Evolutionary conservation across 2,888 invertebrate genomes (phyloP).

Genomic region (Campopleginae sp.): DNA sequence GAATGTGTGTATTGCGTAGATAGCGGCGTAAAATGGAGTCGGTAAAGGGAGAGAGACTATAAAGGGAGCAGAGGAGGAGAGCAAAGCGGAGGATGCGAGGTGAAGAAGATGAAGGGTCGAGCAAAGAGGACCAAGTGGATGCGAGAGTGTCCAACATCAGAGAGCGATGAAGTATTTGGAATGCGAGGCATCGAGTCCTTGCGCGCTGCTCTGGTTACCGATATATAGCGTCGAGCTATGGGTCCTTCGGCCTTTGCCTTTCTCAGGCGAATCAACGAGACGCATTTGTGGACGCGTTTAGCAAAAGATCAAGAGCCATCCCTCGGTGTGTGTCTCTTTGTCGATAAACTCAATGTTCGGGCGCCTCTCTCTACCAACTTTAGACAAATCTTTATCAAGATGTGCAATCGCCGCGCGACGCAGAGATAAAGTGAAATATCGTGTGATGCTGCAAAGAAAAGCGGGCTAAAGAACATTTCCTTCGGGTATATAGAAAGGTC

Average conservation of each 20-base stretch:
- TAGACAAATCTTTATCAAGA: not conserved
- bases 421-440: not conserved
- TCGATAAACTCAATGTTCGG: not conserved
- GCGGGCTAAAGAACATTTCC: not conserved
- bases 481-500: not conserved
- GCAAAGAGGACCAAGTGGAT: not conserved
- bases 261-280: conserved; percentile 40
- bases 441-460: not conserved
- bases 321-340: not conserved
- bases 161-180: conserved; percentile 46
- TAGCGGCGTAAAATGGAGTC: conserved; percentile 1
- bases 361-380: conserved; percentile 11
- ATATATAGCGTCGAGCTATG: not conserved
- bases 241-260: conserved; percentile 51
- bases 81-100: not conserved
- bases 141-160: conserved; percentile 29
- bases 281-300: conserved; percentile 25
- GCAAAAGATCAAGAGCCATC: not conserved
- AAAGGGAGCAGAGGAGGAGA: not conserved
- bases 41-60: conserved; percentile 2
- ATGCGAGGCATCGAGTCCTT: conserved; percentile 38
- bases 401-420: too few species aligned
- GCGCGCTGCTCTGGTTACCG: conserved; percentile 8
- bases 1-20: conserved; percentile 7
- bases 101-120: conserved; percentile 2